A percentile compares a stretch with the other conserved stretches of the same genome.
These are phyloP conservation scores for Otolemur garnettii DNA, from an alignment of 2,113 vertebrate genomes.

Conservation along the genomic window DNA sequence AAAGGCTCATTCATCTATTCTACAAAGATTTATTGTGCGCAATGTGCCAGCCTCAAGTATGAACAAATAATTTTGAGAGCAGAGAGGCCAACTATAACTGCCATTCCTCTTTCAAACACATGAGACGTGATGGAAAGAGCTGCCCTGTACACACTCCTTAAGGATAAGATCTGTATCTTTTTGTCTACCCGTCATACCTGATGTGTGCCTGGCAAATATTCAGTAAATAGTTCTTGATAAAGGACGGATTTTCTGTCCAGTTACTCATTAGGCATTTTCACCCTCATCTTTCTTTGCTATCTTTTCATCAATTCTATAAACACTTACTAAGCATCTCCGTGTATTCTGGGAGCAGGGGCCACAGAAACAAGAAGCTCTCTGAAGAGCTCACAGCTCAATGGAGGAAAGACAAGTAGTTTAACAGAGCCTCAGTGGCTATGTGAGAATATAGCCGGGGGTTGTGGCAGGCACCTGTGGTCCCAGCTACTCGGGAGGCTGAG, in stretches of 20 bases:
- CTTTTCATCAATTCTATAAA: not conserved
- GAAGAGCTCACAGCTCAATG: not conserved
- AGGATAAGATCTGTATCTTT: not conserved
- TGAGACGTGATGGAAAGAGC: not conserved
- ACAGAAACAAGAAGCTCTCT: not conserved
- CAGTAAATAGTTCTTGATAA: not conserved
- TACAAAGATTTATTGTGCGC: conserved; percentile 70
- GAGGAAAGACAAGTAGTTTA: not conserved
- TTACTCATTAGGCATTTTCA: not conserved
- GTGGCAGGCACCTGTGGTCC: too few species aligned
- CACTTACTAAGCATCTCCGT: not conserved
- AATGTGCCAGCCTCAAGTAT: conserved; percentile 33
- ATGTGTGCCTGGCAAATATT: not conserved
- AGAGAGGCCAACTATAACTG: not conserved
- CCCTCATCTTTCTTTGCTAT: not conserved
- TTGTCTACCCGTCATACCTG: not conserved
- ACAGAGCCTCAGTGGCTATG: not conserved
- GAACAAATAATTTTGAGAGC: conserved; percentile 69
- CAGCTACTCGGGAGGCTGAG: too few species aligned
- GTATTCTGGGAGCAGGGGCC: not conserved
- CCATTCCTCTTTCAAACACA: not conserved
- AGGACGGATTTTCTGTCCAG: not conserved
- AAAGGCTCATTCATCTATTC: conserved; percentile 64
- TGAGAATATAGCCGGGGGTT: not conserved
- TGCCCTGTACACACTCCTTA: fast-evolving